Base-by-base conservation (phyloP, 92 coral and sea anemone genomes). In the Actinostola sp. region DNA sequence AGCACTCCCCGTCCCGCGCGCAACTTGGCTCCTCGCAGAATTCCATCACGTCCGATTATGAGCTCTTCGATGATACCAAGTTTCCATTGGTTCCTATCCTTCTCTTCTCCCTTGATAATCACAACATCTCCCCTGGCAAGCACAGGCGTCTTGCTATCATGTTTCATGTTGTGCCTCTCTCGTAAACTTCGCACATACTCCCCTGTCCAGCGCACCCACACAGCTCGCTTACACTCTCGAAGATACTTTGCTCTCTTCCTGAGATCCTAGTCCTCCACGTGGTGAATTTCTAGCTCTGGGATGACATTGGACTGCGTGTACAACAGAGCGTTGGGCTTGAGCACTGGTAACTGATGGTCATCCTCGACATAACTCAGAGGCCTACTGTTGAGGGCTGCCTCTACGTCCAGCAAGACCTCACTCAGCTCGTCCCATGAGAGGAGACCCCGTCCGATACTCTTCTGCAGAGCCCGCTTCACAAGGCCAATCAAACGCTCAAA, bases 361-460 rank as follows among this genome's bases (percentile, higher is more conserved):
- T 63, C 70, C 35, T 44, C 70, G 17, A 63, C 51, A 23, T 63
- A 63, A 25, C 70, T 63, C 26, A 63, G 31, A 20, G 70, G 70
- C 36, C 70, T 42, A 13, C 38, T 21, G 43, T 59, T 59, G 12
- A 59, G 64, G 8, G 38, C 64, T 9, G 13, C 20, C 21, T 59
- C 64, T 28, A 33, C 43, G 19, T 59, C 64, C 21, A 59, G 43
- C 10, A 79, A 27, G 41, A 39, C 69, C 63, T 81, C 29, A 65
- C 63, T 14, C 36, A 48, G 29, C 67, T 63, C 70, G 5, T 31
- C 13, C 70, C 70, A 63, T 38, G 29, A 35, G 19, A 63, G 45
- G 20, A 63, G 80, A 63, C 67, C 34, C 53, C 60, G 41, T 39
- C 70, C 70, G 58, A 53, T 81, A 75, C 60, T 73, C 86, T 61